Percentiles rank a stretch among this genome's conserved stretches.
These are phyloP conservation scores for Pica pica DNA, from an alignment of 2,113 vertebrate genomes.

Conservation along the genomic window DNA sequence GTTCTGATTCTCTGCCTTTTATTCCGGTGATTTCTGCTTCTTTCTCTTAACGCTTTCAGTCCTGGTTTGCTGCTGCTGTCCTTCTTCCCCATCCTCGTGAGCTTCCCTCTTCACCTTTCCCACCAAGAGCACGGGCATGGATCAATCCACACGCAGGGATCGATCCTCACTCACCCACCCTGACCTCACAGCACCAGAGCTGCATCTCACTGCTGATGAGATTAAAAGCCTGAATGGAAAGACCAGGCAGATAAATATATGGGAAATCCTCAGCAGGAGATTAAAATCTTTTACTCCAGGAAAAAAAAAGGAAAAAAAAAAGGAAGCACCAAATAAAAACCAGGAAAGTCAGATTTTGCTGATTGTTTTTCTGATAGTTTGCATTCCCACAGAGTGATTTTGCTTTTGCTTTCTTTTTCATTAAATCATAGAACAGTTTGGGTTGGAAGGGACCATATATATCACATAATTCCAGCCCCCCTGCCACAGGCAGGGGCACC, in stretches of 20 bases:
- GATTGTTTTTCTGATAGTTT: background rate
- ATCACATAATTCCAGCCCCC: background rate
- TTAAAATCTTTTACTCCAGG: background rate
- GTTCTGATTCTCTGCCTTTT: background rate
- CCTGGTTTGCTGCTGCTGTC: background rate
- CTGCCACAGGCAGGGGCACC: rapidly evolving
- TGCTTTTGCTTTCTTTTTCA: background rate
- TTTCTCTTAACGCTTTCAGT: background rate
- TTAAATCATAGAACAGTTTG: background rate
- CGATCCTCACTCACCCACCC: rapidly evolving
- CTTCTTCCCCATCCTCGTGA: background rate
- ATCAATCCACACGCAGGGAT: rapidly evolving
- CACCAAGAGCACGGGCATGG: rapidly evolving
- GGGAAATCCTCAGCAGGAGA: background rate
- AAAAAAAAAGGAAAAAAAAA: background rate
- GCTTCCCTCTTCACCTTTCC: background rate
- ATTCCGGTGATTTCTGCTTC: background rate
- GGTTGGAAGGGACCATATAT: background rate
- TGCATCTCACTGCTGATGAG: background rate
- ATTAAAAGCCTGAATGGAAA: background rate
- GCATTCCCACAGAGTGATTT: background rate
- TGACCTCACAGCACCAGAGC: background rate
- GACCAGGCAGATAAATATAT: background rate
- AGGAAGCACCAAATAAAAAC: rapidly evolving
- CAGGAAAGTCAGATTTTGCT: background rate